phyloP scores from a whole-genome alignment of 2,888 invertebrate genomes.

The Mythimna impura region DNA sequence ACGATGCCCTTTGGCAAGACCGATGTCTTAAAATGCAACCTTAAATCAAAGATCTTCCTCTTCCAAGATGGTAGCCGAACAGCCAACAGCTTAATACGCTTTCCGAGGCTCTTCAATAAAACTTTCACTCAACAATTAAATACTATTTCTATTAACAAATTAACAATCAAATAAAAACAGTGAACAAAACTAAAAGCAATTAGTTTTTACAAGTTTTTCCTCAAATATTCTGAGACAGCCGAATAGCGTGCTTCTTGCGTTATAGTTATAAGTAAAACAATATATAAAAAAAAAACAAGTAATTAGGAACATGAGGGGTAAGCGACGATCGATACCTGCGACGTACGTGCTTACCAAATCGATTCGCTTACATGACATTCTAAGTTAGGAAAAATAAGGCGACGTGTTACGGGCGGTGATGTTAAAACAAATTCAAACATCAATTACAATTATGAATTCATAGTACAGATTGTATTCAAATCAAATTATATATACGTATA shows the following conservation, averaged over 20 bases:
- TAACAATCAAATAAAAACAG: constrained; percentile 6
- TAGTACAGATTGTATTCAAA: background rate
- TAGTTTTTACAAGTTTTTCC: constrained; percentile 19
- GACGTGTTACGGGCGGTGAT: background rate
- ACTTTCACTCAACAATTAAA: background rate
- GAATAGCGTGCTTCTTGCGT: constrained; percentile 39
- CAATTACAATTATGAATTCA: background rate
- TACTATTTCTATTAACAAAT: constrained; percentile 8
- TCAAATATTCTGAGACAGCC: constrained; percentile 32
- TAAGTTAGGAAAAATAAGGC: constrained; percentile 37
- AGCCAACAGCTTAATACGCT: background rate
- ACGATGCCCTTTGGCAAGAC: background rate
- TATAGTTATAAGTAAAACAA: constrained; percentile 37
- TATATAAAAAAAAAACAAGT: constrained; percentile 59
- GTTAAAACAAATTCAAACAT: background rate
- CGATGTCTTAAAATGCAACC: background rate
- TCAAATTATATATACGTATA: background rate
- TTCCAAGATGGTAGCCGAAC: no score
- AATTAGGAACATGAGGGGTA: constrained; percentile 60
- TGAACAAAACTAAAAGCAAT: constrained; percentile 26
- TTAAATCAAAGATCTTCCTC: no score
- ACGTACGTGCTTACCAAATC: constrained; percentile 62
- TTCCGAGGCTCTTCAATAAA: background rate
- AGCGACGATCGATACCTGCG: constrained; percentile 59
- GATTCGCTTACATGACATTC: constrained; percentile 65